Evolutionary conservation across 2,113 vertebrate genomes (phyloP), one percentile per base, ranked within the genome.

Genomic region (Spermophilus dauricus): DNA sequence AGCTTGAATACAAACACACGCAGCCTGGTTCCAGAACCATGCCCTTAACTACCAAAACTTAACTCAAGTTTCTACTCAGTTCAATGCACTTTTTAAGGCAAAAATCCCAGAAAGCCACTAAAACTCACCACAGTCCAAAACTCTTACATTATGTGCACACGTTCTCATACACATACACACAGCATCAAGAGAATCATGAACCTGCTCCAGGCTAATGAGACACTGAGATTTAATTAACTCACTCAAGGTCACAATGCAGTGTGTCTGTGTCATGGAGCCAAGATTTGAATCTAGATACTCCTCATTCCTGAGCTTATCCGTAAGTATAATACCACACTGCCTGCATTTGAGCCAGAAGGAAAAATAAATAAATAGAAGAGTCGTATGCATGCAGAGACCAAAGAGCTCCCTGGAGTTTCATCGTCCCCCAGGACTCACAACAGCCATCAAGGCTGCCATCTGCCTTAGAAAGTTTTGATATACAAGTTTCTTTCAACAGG

Each of bases 381-480:
- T 0, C 34, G 3, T 3, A 16, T 32, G 24, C 30, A 26, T 37
- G 18, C 37, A 56, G 76, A 84, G 53, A 16, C 70, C 84, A 86
- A 32, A n/a, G 76, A 48, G 7, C 17, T 24, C 48, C 61, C 88
- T 69, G 14, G 39, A 67, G 78, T 12, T 80, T 56, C 26, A 0
- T 83, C 16, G 48, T 86, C 97, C 69, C 91, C 53, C 72, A 70
- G 86, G 89, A 93, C 77, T 96, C 94, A 72, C 83, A 97, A 42
- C 75, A 92, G 61, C 82, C 96, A 94, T 95, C 56, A 84, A 58
- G 12, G 61, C 72, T 67, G 22, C 65, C 81, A 88, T 90, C 91
- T 93, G 84, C 86, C 67, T 89, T 97, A 95, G 95, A 96, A 97
- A 98, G 69, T 96, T 98, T n/a, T 96, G 89, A 91, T 91, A 97